phyloP scores from a whole-genome alignment of 1,140 invertebrate genomes.

The Melipona quadrifasciata region DNA sequence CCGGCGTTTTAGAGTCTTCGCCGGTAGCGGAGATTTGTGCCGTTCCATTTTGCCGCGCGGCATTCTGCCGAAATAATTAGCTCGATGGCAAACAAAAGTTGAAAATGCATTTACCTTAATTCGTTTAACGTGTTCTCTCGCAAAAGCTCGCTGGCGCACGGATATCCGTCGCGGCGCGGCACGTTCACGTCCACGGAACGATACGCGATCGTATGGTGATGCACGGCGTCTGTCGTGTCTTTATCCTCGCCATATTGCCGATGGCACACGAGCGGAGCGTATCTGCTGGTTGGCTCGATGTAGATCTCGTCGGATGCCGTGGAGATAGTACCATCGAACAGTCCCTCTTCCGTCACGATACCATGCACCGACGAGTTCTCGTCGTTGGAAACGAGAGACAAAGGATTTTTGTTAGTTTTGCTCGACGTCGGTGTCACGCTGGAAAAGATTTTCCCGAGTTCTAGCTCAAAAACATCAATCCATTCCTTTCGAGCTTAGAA shows the following conservation, averaged over 20 bases:
- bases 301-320: conserved; percentile 90
- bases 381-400: conserved; percentile 86
- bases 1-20: neutral
- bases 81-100: neutral
- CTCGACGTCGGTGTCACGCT: no score
- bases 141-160: conserved; percentile 83
- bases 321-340: conserved; percentile 93
- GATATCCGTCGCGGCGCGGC: conserved; percentile 76
- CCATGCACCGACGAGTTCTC: conserved; percentile 90
- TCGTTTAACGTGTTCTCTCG: conserved; percentile 59
- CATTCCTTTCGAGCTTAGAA: no score
- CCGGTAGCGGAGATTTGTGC: no score
- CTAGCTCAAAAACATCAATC: no score
- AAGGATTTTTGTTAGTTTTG: neutral
- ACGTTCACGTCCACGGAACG: conserved; percentile 89
- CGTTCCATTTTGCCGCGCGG: neutral
- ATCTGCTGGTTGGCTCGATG: conserved; percentile 91
- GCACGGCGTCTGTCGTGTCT: conserved; percentile 48
- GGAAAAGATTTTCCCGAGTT: no score
- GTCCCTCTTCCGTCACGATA: conserved; percentile 90
- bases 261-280: conserved; percentile 75
- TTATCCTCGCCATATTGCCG: conserved; percentile 56
- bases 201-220: conserved; percentile 92
- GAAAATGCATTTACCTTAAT: conserved; percentile 38
- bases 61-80: neutral